These are phyloP conservation scores for Raja brachyura DNA, from an alignment of 2,113 vertebrate species.

Conservation along the genomic window DNA sequence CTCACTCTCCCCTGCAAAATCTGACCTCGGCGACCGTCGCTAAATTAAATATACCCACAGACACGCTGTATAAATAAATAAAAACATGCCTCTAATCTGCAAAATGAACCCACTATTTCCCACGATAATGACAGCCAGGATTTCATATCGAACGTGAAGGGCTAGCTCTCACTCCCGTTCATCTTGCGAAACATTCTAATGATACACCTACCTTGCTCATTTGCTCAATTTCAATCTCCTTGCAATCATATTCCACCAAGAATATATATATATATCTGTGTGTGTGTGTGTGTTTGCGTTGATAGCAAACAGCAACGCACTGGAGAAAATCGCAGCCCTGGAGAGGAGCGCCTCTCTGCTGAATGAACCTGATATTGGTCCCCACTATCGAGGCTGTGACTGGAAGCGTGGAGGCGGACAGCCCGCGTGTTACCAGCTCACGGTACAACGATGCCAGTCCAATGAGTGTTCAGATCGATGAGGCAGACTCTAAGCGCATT, in stretches of 20 bases:
- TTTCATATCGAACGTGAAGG: neutral
- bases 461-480: neutral
- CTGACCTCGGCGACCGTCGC: neutral
- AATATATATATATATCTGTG: no score
- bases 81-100: neutral
- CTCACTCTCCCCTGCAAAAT: neutral
- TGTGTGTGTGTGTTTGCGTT: no score
- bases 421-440: neutral
- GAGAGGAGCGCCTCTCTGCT: neutral
- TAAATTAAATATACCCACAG: neutral
- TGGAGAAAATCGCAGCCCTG: neutral
- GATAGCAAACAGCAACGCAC: no score
- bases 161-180: neutral
- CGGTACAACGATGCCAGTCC: neutral
- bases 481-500: neutral
- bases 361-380: neutral
- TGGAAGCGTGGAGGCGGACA: neutral
- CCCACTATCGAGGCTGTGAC: neutral
- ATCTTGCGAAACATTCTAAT: neutral
- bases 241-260: neutral
- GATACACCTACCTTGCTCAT: neutral
- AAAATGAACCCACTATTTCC: neutral
- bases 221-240: neutral
- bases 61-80: neutral
- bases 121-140: neutral